A percentile compares a stretch with the other conserved stretches of the same genome.
Conservation (phyloP, 2,797 vertebrate species). For the Antrozous pallidus region DNA sequence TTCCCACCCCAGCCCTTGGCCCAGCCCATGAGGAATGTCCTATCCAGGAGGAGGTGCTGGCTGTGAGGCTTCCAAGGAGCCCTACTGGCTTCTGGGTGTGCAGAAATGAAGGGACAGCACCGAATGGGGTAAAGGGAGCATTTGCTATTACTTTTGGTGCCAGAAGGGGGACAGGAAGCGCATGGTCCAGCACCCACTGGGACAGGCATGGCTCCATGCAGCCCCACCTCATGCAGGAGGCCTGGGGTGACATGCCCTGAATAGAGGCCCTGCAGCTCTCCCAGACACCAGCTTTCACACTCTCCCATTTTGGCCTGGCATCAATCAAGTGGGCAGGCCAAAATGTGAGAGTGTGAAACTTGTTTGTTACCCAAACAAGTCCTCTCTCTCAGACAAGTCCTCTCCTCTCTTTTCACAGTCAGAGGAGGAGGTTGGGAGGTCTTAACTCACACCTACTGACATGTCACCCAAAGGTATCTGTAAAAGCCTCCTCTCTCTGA, state of each 20-base stretch:
- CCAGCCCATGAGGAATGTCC: neutral
- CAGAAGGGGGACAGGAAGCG: neutral
- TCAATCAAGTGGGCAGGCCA: fast-evolving
- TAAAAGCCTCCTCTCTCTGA: neutral
- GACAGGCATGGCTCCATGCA: neutral
- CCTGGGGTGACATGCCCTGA: neutral
- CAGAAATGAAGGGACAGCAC: neutral
- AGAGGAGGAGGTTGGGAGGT: neutral
- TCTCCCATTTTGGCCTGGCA: neutral
- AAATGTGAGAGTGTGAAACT: no score
- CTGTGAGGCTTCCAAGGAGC: neutral
- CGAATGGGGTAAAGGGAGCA: neutral
- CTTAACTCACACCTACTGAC: neutral
- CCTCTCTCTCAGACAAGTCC: neutral
- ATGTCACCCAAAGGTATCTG: neutral
- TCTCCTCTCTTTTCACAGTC: neutral
- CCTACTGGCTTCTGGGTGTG: neutral
- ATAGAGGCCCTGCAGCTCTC: neutral
- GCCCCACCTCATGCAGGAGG: neutral
- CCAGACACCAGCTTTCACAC: fast-evolving
- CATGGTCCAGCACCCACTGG: neutral
- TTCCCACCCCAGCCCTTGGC: neutral
- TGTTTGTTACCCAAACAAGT: neutral
- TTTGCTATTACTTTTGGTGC: neutral
- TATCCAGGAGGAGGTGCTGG: neutral